Conservation (phyloP, 2,797 vertebrate genomes). For the Odontamblyopus lacepedii region DNA sequence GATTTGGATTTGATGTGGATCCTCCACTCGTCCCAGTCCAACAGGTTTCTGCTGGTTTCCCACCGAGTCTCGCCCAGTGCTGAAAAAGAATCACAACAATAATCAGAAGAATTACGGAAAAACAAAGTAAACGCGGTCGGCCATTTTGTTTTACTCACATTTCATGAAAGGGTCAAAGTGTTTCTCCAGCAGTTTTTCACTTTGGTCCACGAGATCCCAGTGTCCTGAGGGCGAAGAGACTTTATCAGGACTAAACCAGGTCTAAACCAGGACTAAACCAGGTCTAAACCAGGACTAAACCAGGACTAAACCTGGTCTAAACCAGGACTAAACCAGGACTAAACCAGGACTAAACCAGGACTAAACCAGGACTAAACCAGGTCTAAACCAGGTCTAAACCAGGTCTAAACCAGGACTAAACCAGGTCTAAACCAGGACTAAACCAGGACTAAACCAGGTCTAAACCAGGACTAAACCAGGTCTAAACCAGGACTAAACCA, state of each 20-base stretch:
- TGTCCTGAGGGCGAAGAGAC: slow-evolving; percentile 34
- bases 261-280: no score
- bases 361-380: not conserved
- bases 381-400: not conserved
- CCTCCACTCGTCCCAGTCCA: slow-evolving; percentile 90
- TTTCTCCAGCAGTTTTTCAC: slow-evolving; percentile 66
- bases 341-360: no score
- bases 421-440: not conserved
- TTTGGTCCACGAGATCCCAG: slow-evolving; percentile 73
- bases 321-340: no score
- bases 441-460: not conserved
- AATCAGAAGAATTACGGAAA: not conserved
- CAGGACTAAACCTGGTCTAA: no score
- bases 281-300: no score
- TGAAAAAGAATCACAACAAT: slow-evolving; percentile 34
- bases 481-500: no score
- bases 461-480: not conserved
- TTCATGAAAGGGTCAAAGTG: slow-evolving; percentile 71
- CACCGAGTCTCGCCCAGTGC: slow-evolving; percentile 80
- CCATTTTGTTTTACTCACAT: slow-evolving; percentile 53
- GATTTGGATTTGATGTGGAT: slow-evolving; percentile 83
- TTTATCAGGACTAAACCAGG: no score
- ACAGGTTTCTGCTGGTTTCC: slow-evolving; percentile 80
- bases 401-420: not conserved
- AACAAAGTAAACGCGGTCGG: not conserved